These are phyloP conservation scores for Tarsius wallacei DNA, from an alignment of 2,797 vertebrate genomes.

Conservation along the genomic window DNA sequence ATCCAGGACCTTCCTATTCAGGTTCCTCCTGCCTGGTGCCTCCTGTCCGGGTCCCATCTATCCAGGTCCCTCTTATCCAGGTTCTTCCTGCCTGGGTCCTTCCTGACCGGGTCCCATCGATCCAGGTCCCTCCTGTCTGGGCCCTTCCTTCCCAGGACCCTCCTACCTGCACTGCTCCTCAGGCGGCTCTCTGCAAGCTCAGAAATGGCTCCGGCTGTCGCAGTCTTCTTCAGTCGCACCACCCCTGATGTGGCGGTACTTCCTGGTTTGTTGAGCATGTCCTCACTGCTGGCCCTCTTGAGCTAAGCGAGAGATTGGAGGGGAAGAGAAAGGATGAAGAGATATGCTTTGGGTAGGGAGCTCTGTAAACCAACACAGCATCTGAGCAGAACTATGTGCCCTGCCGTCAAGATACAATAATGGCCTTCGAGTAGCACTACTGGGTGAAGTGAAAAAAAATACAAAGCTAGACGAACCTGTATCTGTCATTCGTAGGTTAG, in stretches of 20 bases:
- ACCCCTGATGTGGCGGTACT: slow-evolving; percentile 87
- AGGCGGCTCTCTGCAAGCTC: slow-evolving; percentile 95
- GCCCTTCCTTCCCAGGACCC: no score
- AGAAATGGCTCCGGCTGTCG: slow-evolving; percentile 95
- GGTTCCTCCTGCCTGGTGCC: no score
- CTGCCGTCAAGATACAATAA: accelerated
- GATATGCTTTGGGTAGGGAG: neutral
- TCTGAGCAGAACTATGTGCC: accelerated
- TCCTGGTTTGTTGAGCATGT: slow-evolving; percentile 95
- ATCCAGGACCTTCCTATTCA: no score
- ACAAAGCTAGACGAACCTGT: neutral
- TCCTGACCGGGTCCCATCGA: no score
- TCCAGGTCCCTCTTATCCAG: no score
- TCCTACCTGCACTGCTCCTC: slow-evolving; percentile 93
- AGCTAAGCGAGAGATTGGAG: slow-evolving; percentile 90
- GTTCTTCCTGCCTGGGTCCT: no score
- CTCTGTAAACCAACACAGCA: no score
- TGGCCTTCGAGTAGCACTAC: accelerated
- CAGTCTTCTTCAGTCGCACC: slow-evolving; percentile 96
- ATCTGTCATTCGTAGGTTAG: neutral
- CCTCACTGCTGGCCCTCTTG: slow-evolving; percentile 98
- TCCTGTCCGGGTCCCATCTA: no score
- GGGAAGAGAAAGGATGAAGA: slow-evolving; percentile 12
- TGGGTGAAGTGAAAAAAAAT: neutral
- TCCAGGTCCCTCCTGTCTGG: no score